phyloP scores from a whole-genome alignment of 2,113 vertebrate species.

The Equus quagga region DNA sequence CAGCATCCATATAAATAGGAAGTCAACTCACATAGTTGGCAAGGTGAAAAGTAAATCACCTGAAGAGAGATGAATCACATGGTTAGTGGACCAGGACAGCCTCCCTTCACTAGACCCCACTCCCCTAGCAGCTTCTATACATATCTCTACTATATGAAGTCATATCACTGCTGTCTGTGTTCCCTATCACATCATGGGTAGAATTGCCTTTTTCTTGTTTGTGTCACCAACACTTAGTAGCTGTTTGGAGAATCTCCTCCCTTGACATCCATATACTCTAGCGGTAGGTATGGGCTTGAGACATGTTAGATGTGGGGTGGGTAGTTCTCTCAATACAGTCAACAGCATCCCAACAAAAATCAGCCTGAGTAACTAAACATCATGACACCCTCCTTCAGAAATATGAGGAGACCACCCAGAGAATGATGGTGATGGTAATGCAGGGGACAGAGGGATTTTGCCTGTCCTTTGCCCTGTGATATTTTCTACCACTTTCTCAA shows the following conservation, averaged over 20 bases:
- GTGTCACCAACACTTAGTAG: background rate
- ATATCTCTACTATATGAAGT: background rate
- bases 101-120: background rate
- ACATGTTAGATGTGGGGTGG: background rate
- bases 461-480: background rate
- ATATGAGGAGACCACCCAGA: background rate
- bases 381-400: background rate
- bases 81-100: background rate
- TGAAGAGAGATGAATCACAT: background rate
- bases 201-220: background rate
- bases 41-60: constrained; percentile 41
- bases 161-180: background rate
- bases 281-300: background rate
- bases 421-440: background rate
- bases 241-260: background rate
- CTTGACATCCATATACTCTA: background rate
- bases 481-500: background rate
- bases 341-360: background rate
- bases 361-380: background rate
- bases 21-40: constrained; percentile 28
- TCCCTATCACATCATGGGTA: background rate
- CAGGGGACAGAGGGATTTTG: background rate
- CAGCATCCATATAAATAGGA: constrained; percentile 24
- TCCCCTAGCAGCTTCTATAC: background rate
- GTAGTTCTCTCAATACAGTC: background rate